Percentiles rank a stretch among this genome's conserved stretches.
phyloP scores from a whole-genome alignment of 2,113 vertebrate species.

The Neoarius graeffei region DNA sequence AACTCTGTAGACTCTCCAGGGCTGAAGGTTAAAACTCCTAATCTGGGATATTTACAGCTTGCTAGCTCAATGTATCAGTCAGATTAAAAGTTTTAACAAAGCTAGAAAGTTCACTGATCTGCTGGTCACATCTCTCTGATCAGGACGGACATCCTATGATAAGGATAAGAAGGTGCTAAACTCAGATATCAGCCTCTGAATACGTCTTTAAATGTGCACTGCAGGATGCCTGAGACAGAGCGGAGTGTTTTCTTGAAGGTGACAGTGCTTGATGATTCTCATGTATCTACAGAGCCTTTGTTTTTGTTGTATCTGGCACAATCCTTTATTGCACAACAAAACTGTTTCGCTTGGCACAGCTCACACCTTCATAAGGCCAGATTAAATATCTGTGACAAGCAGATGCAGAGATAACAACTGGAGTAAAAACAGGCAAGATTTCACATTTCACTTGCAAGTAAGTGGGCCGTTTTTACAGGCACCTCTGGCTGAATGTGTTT shows the following conservation, averaged over 20 bases:
- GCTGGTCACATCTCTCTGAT: background rate
- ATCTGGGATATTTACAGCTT: background rate
- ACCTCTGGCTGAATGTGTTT: constrained; percentile 7
- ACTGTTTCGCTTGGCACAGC: constrained; percentile 21
- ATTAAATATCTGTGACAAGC: constrained; percentile 17
- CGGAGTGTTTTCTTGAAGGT: background rate
- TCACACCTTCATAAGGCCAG: constrained; percentile 1
- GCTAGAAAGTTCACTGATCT: background rate
- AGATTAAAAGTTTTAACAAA: background rate
- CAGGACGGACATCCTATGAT: background rate
- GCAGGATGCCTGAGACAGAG: background rate
- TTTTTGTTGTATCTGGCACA: constrained; percentile 7
- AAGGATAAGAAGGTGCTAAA: background rate
- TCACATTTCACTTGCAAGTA: background rate
- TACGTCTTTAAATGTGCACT: background rate
- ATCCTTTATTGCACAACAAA: background rate
- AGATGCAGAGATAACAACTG: constrained; percentile 8
- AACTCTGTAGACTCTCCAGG: background rate
- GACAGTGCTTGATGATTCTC: background rate
- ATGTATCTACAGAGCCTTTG: background rate
- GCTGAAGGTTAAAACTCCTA: background rate
- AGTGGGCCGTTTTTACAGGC: background rate
- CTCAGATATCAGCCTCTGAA: background rate
- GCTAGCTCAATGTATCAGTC: background rate
- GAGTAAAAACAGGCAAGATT: background rate